Base-by-base conservation (phyloP, 2,888 invertebrate genomes). In the Charanyca ferruginea region DNA sequence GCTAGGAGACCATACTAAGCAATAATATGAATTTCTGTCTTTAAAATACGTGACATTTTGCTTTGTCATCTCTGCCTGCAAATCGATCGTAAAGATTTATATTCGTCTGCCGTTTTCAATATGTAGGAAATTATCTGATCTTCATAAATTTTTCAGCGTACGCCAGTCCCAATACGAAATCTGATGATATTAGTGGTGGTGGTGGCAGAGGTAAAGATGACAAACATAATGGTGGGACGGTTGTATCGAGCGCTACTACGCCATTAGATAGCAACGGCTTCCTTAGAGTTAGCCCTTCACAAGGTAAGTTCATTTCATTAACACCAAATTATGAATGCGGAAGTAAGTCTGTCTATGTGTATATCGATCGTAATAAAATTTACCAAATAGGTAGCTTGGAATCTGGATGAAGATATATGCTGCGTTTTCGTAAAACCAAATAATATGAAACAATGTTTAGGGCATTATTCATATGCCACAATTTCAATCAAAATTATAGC, bases 201-300 rank as follows among this genome's bases (percentile, higher is more conserved):
- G 76, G 89, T 0, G 93, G 90, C 25, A 70, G 16, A 74, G 84
- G 85, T 4, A 89, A 88, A 65, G 90, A 90, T 0, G 90, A 90
- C 9, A 93, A 91, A 71, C 81, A 79, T 2, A 76, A 81, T 3
- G 57, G 55, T 0, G 58, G 57, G 1, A 87, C 76, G 18, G 61
- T 78, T 3, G 28, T 80, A 0, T 94, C 93, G 0, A 89, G 83
- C 35, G 91, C 89, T 0, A 93, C 93, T 0, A 91, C 94, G 11
- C 94, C 95, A 0, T 57, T 91, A 0, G 95, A 95, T 54, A 93
- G 93, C 74, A 96, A 95, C 64, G 95, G 95, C 0, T 95, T 95
- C 74, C 91, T 95, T 44, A 93, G 89, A 90, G 86, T 95, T 62
- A 96, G 95, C 73, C 89, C 93, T 1, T 94, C 95, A 41, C 95